Conservation (phyloP, 2,797 vertebrate genomes). For the Onychomys leucogaster region DNA sequence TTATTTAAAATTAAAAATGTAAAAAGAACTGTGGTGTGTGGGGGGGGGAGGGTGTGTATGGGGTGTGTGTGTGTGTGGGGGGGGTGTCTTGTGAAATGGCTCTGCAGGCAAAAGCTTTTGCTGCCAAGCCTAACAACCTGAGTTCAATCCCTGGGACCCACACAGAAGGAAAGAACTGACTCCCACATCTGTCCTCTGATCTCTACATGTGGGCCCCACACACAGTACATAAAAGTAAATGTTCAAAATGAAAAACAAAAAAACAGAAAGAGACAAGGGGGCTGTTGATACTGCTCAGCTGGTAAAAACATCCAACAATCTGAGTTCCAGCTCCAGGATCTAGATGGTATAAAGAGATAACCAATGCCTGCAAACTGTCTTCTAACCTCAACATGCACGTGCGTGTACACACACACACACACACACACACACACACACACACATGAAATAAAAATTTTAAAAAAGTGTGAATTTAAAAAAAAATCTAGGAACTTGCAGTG, state of each 20-base stretch:
- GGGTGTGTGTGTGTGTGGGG: too few relatives aligned
- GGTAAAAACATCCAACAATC: not conserved
- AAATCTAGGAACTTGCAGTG: not conserved
- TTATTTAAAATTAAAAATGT: not conserved
- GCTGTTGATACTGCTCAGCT: not conserved
- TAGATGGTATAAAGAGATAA: not conserved
- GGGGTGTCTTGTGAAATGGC: not conserved
- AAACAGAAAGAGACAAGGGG: too few relatives aligned
- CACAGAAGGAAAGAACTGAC: not conserved
- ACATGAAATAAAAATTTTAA: not conserved
- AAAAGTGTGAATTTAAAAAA: not conserved
- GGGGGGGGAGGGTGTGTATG: not conserved
- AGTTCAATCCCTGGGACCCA: not conserved
- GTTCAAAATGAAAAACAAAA: not conserved
- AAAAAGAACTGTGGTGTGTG: not conserved
- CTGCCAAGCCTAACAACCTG: not conserved
- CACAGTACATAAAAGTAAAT: not conserved
- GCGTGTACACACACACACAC: too few relatives aligned
- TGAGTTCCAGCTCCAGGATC: not conserved
- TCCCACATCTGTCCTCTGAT: not conserved
- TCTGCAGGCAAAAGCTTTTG: not conserved
- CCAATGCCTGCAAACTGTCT: not conserved
- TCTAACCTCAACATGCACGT: not conserved
- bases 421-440: not conserved
- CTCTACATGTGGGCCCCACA: not conserved